Evolutionary conservation across 2,797 vertebrate genomes (phyloP), one percentile per base, ranked within the genome.

Genomic region (Falco peregrinus): DNA sequence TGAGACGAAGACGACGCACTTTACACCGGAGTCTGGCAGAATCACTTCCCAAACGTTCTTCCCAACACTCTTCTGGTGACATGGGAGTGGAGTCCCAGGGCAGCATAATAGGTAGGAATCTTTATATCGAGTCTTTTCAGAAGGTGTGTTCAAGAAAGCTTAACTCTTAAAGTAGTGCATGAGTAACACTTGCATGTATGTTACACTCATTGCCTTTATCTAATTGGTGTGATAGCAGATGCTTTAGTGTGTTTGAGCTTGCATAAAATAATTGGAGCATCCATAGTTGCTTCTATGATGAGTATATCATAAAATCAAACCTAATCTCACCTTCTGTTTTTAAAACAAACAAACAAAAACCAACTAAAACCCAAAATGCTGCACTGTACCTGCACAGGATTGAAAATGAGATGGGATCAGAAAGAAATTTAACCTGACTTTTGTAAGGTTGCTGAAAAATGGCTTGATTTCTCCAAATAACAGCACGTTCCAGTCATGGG

Each of bases 1-100:
- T 99, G 47, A 98, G 99, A 37, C 98, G 99, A 88, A 98, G 99
- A 90, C 97, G 99, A 95, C 98, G 99, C 82, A 98, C 98, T 18
- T 99, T 98, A 94, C 99, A 98, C 95, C 97, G 98, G 53, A 97
- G 97, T 13, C 71, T 98, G 57, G 88, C 97, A 13, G 99, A 99
- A 57, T 98, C 98, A 14, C 97, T 98, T 91, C 98, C 97, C 77
- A 98, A 99, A 82, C 98, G 96, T 24, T 89, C 98, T 82, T 97
- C 94, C 79, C 98, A 97, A 61, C 98, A 96, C 48, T 95, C 97
- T 19, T 96, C 97, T 16, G 97, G 97, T 68, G 98, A 99, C n/a
- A 53, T 91, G 82, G 24, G 98, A 97, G 41, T 97, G 12, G 96
- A 97, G 54, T 67, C 94, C 39, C 97, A 96, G 85, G 88, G 91